These are phyloP conservation scores for Siniperca undulata DNA, from an alignment of 2,797 vertebrate species.

Conservation along the genomic window DNA sequence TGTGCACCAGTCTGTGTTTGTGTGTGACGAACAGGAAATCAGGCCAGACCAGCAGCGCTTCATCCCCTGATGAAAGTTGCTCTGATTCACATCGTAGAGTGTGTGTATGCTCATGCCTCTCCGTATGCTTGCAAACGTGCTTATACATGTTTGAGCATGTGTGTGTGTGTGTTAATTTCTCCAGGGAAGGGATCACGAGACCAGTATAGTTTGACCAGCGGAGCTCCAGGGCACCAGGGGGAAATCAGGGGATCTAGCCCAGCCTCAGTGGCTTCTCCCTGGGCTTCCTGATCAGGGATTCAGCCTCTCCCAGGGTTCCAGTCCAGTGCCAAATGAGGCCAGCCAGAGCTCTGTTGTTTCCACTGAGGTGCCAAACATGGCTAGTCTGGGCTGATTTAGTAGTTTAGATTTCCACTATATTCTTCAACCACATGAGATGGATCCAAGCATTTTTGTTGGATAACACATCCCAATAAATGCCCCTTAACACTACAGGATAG, in stretches of 20 bases:
- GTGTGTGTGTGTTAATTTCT: constrained; percentile 60
- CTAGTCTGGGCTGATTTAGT: not conserved
- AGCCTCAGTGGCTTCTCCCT: constrained; percentile 53
- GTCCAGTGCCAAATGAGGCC: constrained; percentile 57
- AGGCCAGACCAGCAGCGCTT: constrained; percentile 62
- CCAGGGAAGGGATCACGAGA: constrained; percentile 62
- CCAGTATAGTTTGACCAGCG: constrained; percentile 64
- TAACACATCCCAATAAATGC: not conserved
- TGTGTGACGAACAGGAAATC: constrained; percentile 67
- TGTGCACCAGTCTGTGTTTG: constrained; percentile 4
- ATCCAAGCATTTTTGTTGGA: not conserved
- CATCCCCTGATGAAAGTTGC: constrained; percentile 38
- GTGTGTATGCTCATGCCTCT: constrained; percentile 5
- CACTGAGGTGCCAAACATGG: constrained; percentile 29
- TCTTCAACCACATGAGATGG: not conserved
- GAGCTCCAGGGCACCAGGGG: constrained; percentile 53
- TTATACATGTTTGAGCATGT: constrained; percentile 33
- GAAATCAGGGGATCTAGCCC: constrained; percentile 53
- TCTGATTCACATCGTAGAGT: constrained; percentile 27
- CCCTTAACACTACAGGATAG: not conserved
- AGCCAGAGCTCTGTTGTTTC: constrained; percentile 32
- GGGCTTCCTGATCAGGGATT: constrained; percentile 55
- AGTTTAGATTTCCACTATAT: not conserved
- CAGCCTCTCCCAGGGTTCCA: constrained; percentile 45
- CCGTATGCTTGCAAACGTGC: constrained; percentile 33